Percentiles rank a stretch among this genome's conserved stretches.
phyloP scores from a whole-genome alignment of 2,888 invertebrate genomes.

The Hirtodrosophila confusa region DNA sequence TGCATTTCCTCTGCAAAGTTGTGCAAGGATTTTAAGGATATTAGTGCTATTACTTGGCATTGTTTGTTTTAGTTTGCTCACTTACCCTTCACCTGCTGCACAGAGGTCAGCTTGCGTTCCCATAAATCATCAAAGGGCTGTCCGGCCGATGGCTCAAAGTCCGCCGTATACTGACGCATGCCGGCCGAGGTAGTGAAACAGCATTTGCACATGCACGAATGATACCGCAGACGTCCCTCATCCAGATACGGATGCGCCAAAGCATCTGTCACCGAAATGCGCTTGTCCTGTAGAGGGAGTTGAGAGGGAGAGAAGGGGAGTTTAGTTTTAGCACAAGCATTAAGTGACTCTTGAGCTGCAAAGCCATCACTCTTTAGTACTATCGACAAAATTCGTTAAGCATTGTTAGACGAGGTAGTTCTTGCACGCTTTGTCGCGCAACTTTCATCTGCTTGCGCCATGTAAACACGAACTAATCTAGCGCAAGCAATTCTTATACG shows the following conservation, averaged over 20 bases:
- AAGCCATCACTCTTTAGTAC: too few relatives aligned
- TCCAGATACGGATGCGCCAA: slow-evolving; percentile 98
- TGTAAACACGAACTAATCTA: too few relatives aligned
- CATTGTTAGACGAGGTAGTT: too few relatives aligned
- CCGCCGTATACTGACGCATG: slow-evolving; percentile 95
- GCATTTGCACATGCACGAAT: slow-evolving; percentile 99
- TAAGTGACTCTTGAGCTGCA: slow-evolving; percentile 2
- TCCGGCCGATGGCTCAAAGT: slow-evolving; percentile 96
- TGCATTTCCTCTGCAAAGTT: slow-evolving; percentile 96
- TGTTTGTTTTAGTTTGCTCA: not conserved
- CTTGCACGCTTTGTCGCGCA: too few relatives aligned
- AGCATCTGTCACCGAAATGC: slow-evolving; percentile 97
- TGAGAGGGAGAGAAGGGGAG: slow-evolving; percentile 38
- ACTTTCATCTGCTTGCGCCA: too few relatives aligned
- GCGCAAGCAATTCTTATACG: too few relatives aligned
- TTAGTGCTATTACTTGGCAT: too few relatives aligned
- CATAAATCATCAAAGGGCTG: slow-evolving; percentile 97
- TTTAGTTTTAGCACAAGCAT: not conserved
- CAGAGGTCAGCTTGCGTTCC: slow-evolving; percentile 97
- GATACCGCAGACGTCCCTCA: slow-evolving; percentile 98
- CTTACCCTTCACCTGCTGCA: slow-evolving; percentile 97
- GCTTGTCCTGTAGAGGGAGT: slow-evolving; percentile 89
- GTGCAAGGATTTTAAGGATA: too few relatives aligned
- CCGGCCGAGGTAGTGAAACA: slow-evolving; percentile 92
- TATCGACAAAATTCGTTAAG: too few relatives aligned